A percentile compares a stretch with the other conserved stretches of the same genome.
Conservation (phyloP, 2,113 vertebrate species). For the Ammospiza nelsoni region DNA sequence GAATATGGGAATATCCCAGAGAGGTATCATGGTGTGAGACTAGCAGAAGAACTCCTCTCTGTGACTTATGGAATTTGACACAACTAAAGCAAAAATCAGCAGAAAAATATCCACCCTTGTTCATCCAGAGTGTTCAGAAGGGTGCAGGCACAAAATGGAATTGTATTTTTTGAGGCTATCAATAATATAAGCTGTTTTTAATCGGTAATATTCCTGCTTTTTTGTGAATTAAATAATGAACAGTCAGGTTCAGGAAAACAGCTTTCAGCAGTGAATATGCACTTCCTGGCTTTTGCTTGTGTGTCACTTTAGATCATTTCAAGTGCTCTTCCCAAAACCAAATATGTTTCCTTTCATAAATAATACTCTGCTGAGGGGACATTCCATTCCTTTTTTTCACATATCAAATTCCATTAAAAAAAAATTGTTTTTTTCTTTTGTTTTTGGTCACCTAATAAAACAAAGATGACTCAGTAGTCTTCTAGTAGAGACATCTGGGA, state of each 20-base stretch:
- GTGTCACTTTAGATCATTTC: neutral
- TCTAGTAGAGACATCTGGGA: constrained; percentile 32
- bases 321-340: constrained; percentile 28
- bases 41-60: neutral
- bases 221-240: neutral
- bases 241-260: neutral
- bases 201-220: neutral
- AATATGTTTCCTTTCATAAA: constrained; percentile 38
- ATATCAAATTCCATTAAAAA: constrained; percentile 30
- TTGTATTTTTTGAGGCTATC: neutral
- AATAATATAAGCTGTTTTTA: neutral
- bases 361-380: constrained; percentile 44
- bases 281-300: neutral
- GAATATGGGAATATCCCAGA: neutral
- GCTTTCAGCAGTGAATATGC: neutral
- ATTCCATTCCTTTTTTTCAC: constrained; percentile 52
- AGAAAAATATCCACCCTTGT: neutral
- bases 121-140: neutral
- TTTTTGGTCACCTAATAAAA: constrained; percentile 35
- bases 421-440: constrained; percentile 4
- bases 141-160: neutral
- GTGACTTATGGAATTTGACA: rapidly evolving
- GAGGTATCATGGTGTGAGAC: neutral
- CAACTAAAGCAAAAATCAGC: neutral
- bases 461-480: constrained; percentile 15